A percentile compares a stretch with the other conserved stretches of the same genome.
These are phyloP conservation scores for Sminthopsis crassicaudata DNA, from an alignment of 2,113 vertebrate genomes.

Conservation along the genomic window DNA sequence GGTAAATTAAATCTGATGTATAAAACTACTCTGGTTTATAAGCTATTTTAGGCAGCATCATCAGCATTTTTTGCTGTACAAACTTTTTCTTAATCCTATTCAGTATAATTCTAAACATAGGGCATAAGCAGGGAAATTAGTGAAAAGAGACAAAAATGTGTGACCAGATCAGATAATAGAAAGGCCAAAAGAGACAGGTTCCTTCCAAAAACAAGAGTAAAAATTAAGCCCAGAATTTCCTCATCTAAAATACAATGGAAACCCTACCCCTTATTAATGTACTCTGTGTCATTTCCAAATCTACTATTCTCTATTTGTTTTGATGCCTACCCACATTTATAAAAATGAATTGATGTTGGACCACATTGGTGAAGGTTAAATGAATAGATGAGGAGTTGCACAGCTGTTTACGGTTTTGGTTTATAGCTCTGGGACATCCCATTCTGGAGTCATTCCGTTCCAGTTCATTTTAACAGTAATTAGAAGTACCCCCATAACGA, in stretches of 20 bases:
- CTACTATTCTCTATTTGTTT: conserved; percentile 61
- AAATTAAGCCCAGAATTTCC: conserved; percentile 59
- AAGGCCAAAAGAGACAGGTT: conserved; percentile 51
- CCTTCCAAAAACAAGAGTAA: background rate
- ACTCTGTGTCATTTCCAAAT: conserved; percentile 66
- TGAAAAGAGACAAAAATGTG: conserved; percentile 42
- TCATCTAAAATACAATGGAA: background rate
- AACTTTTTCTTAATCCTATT: conserved; percentile 65
- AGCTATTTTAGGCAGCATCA: conserved; percentile 54
- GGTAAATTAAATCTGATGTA: conserved; percentile 78
- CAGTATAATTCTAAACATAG: conserved; percentile 50
- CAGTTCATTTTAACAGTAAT: conserved; percentile 86
- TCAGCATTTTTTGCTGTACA: conserved; percentile 61
- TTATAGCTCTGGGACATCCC: conserved; percentile 84
- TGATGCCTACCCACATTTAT: conserved; percentile 70
- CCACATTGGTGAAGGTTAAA: conserved; percentile 79
- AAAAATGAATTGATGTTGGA: conserved; percentile 73
- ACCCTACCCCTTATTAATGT: conserved; percentile 44
- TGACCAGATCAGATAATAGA: conserved; percentile 61
- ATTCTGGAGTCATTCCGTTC: conserved; percentile 81
- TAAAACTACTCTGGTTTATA: conserved; percentile 65
- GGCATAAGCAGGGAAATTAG: conserved; percentile 76
- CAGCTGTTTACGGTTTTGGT: conserved; percentile 84
- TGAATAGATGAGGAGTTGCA: conserved; percentile 78
- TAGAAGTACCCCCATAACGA: conserved; percentile 82